Conservation (phyloP, 2,113 vertebrate genomes). For the Azemiops feae region DNA sequence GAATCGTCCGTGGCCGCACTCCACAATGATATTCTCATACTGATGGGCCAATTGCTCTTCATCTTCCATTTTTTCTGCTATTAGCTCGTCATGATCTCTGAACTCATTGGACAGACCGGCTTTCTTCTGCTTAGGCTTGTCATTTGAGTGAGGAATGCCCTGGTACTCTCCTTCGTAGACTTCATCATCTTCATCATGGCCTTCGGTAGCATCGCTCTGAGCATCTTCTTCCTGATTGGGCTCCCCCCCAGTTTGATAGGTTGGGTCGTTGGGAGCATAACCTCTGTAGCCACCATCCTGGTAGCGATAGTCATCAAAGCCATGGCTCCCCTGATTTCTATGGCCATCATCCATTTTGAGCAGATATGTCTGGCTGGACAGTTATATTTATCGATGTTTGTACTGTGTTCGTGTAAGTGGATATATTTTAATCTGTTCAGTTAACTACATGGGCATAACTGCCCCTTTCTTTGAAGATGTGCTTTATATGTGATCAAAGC, state of each 20-base stretch:
- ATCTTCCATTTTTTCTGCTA: conserved; percentile 82
- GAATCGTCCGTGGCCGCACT: conserved; percentile 95
- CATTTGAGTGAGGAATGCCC: conserved; percentile 93
- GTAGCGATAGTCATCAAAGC: conserved; percentile 72
- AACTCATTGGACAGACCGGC: conserved; percentile 68
- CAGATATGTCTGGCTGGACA: not conserved
- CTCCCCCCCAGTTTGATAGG: conserved; percentile 76
- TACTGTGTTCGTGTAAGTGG: not conserved
- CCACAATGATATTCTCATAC: conserved; percentile 93
- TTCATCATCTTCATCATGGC: conserved; percentile 92
- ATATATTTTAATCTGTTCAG: not conserved
- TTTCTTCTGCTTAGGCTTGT: conserved; percentile 73
- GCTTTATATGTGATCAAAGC: conserved; percentile 7
- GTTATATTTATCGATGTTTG: not conserved
- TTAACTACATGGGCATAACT: conserved; percentile 39
- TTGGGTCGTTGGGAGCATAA: conserved; percentile 67
- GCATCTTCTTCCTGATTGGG: conserved; percentile 84
- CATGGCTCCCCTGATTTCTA: conserved; percentile 71
- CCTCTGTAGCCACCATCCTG: conserved; percentile 78
- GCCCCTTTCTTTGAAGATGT: conserved; percentile 13
- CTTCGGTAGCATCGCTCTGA: conserved; percentile 91
- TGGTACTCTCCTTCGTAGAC: conserved; percentile 99
- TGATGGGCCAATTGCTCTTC: conserved; percentile 92
- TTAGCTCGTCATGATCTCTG: conserved; percentile 75
- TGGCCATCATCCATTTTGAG: conserved; percentile 81